Conservation (phyloP, 2,113 vertebrate genomes). For the Chinchilla lanigera region DNA sequence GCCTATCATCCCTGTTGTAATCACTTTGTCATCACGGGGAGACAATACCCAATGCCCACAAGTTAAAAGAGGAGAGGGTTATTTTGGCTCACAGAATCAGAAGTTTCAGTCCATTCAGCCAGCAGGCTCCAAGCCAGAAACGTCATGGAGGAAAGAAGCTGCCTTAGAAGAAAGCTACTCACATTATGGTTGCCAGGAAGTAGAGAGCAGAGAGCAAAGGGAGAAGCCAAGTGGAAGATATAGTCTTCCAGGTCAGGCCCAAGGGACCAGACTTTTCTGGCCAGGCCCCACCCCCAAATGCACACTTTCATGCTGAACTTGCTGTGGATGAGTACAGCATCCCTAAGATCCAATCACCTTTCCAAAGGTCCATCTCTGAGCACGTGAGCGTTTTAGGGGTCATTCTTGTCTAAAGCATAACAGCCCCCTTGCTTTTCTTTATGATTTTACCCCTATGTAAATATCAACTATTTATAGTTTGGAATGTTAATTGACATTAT, state of each 20-base stretch:
- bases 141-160: neutral
- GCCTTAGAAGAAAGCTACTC: neutral
- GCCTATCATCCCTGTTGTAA: neutral
- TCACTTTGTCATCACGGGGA: neutral
- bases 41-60: neutral
- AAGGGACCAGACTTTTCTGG: neutral
- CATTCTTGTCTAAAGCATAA: neutral
- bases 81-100: neutral
- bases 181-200: neutral
- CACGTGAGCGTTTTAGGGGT: neutral
- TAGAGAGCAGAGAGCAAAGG: neutral
- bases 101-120: neutral
- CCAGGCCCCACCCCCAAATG: neutral
- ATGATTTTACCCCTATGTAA: neutral
- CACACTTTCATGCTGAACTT: neutral
- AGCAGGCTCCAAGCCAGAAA: neutral
- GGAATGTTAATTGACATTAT: neutral
- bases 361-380: neutral
- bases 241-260: neutral
- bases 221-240: neutral
- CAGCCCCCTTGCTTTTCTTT: neutral
- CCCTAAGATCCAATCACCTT: neutral
- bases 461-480: neutral
- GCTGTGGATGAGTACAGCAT: neutral
- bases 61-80: neutral